phyloP scores from a whole-genome alignment of 2,797 vertebrate genomes.

The Pseudotriccus pelzelni region DNA sequence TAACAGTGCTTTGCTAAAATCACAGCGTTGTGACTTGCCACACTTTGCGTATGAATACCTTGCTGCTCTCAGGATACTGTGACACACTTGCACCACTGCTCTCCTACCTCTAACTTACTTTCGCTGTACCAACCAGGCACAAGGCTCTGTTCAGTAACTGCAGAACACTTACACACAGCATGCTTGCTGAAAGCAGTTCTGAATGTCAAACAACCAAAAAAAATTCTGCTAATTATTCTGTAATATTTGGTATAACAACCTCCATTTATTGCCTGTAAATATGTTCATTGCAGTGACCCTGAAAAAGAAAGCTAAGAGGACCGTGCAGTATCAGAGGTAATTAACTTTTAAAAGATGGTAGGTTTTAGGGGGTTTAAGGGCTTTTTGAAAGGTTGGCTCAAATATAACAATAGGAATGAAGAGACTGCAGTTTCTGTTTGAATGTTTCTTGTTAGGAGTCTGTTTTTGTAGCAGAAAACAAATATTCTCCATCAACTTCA shows the following conservation, averaged over 20 bases:
- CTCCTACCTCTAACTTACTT: neutral
- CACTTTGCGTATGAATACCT: fast-evolving
- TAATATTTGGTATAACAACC: neutral
- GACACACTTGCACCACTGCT: fast-evolving
- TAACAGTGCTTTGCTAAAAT: neutral
- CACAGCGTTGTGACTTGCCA: fast-evolving
- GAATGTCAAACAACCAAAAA: neutral
- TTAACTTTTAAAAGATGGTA: neutral
- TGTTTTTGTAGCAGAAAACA: neutral
- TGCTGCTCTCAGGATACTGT: neutral
- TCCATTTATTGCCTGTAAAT: neutral
- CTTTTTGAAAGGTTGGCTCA: neutral
- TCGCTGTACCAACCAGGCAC: neutral
- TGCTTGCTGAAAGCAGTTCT: neutral
- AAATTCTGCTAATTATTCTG: neutral
- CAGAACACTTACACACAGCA: neutral
- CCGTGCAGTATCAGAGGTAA: neutral
- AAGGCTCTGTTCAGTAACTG: neutral
- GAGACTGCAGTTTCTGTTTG: neutral
- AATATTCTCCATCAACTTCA: neutral
- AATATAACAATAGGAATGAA: neutral
- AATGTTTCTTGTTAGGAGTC: neutral
- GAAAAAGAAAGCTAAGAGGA: neutral
- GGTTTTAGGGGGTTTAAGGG: neutral
- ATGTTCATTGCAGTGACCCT: neutral